A percentile compares a stretch with the other conserved stretches of the same genome.
Evolutionary conservation across 1,140 invertebrate species (phyloP).

Genomic region (Bombus affinis): DNA sequence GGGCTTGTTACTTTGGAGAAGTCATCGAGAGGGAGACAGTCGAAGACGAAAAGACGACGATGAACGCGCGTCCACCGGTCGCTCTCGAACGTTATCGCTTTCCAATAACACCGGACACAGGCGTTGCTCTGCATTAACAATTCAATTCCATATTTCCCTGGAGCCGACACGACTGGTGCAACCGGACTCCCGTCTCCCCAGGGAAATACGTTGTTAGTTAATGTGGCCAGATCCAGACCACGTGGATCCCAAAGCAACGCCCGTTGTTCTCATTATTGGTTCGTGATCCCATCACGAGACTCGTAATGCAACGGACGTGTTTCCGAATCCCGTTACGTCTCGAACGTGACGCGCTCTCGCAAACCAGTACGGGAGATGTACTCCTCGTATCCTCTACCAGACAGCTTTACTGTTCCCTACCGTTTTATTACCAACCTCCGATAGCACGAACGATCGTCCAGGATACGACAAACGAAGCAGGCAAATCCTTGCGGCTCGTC

Average conservation of each 20-base stretch:
- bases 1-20: background rate
- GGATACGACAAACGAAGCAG: background rate
- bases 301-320: background rate
- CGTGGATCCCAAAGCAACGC: background rate
- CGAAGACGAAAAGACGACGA: background rate
- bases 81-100: constrained; percentile 42
- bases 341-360: background rate
- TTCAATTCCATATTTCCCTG: constrained; percentile 73
- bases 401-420: no score
- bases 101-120: constrained; percentile 54
- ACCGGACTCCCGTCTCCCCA: constrained; percentile 8
- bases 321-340: background rate
- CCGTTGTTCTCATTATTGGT: constrained; percentile 34
- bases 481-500: background rate
- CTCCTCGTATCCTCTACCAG: background rate
- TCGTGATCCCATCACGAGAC: background rate
- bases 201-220: constrained; percentile 61
- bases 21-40: background rate
- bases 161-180: background rate
- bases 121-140: constrained; percentile 69
- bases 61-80: background rate
- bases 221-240: constrained; percentile 17
- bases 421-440: background rate
- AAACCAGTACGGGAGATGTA: fast-evolving
- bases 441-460: background rate